These are phyloP conservation scores for Amitus sp. DNA, from an alignment of 2,888 invertebrate genomes.

Conservation along the genomic window DNA sequence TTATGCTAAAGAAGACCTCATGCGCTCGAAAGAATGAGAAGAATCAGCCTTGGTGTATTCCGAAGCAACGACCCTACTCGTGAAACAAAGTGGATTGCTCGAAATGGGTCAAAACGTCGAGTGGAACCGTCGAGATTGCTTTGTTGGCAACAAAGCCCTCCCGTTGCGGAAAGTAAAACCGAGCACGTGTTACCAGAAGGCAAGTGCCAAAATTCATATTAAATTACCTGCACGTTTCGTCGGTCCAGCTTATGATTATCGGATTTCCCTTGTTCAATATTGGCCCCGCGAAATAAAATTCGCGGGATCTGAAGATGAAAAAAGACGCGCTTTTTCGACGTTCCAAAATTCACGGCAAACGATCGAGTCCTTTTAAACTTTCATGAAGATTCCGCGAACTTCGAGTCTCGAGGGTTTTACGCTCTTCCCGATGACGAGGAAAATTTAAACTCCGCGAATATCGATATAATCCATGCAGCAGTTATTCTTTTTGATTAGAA, in stretches of 20 bases:
- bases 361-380: too few species aligned
- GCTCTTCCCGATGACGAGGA: too few species aligned
- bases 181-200: slow-evolving; percentile 5
- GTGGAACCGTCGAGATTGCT: slow-evolving; percentile 9
- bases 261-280: too few species aligned
- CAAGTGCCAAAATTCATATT: slow-evolving; percentile 8
- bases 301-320: too few species aligned
- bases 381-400: too few species aligned
- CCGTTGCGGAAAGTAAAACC: slow-evolving; percentile 9
- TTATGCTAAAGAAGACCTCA: not conserved
- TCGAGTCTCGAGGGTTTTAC: too few species aligned
- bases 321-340: not conserved
- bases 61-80: not conserved
- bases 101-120: slow-evolving; percentile 9
- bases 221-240: slow-evolving; percentile 3
- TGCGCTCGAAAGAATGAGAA: not conserved
- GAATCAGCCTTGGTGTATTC: not conserved
- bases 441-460: not conserved
- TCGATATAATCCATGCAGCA: slow-evolving; percentile 5
- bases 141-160: slow-evolving; percentile 6
- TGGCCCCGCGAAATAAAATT: too few species aligned
- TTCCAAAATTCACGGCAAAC: not conserved
- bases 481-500: slow-evolving; percentile 5
- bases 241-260: not conserved
- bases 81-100: slow-evolving; percentile 9